Percentiles rank a stretch among this genome's conserved stretches.
Conservation (phyloP, 2,888 invertebrate species). For the Xylota sylvarum region DNA sequence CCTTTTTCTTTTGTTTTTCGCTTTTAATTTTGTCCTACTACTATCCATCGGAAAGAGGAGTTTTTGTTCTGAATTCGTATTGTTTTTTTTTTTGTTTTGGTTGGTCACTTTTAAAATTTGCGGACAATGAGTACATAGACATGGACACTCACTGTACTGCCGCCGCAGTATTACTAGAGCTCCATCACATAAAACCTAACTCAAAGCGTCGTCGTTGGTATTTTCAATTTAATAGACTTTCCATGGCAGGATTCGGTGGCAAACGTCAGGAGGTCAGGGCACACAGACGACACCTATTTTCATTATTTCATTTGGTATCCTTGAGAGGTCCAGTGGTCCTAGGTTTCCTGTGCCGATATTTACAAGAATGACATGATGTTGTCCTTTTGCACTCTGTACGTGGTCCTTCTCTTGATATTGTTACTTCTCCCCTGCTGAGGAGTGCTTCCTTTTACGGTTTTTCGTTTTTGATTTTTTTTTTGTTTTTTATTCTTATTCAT, state of each 20-base stretch:
- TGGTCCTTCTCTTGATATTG: constrained; percentile 38
- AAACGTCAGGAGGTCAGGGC: constrained; percentile 59
- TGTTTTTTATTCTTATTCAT: constrained; percentile 17
- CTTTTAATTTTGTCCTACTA: constrained; percentile 63
- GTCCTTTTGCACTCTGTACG: constrained; percentile 51
- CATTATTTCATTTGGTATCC: constrained; percentile 73
- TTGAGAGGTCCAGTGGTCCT: constrained; percentile 28
- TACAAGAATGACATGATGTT: constrained; percentile 55
- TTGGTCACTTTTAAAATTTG: constrained; percentile 54
- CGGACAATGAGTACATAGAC: constrained; percentile 30
- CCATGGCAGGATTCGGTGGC: constrained; percentile 40
- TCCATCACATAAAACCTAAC: constrained; percentile 43
- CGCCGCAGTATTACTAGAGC: constrained; percentile 34
- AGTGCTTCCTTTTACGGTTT: constrained; percentile 29
- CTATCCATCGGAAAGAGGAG: background rate
- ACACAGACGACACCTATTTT: constrained; percentile 63
- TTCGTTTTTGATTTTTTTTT: background rate
- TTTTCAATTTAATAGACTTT: constrained; percentile 76
- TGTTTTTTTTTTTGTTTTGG: constrained; percentile 5
- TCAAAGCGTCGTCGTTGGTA: constrained; percentile 67
- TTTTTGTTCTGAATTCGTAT: background rate
- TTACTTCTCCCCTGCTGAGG: constrained; percentile 33
- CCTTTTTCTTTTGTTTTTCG: constrained; percentile 46
- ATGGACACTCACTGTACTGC: constrained; percentile 13
- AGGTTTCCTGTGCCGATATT: constrained; percentile 40